These are phyloP conservation scores for Corythornis leucogaster DNA, from an alignment of 2,797 vertebrate species.

Conservation along the genomic window DNA sequence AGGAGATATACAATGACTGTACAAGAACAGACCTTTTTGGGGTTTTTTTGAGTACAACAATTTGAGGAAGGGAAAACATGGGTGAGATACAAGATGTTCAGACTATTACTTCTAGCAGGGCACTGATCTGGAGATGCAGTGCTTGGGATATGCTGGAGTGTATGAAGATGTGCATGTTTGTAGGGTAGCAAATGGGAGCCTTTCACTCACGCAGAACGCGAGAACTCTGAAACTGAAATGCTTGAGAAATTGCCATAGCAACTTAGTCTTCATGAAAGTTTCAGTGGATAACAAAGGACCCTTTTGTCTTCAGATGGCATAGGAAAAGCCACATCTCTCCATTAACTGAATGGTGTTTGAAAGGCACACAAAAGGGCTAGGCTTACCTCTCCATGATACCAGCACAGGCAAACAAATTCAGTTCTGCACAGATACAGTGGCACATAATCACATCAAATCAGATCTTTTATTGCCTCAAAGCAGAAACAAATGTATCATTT, in stretches of 20 bases:
- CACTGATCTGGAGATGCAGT: rapidly evolving
- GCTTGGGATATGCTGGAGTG: background rate
- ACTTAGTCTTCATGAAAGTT: background rate
- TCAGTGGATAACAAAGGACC: background rate
- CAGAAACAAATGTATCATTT: slow-evolving; percentile 11
- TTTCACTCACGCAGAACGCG: background rate
- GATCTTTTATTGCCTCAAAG: background rate
- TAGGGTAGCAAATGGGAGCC: background rate
- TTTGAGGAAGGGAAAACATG: background rate
- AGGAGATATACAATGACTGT: background rate
- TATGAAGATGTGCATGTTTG: background rate
- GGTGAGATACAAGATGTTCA: background rate
- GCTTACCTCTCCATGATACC: background rate
- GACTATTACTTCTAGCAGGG: background rate
- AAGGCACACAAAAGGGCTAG: background rate
- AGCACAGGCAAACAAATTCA: background rate
- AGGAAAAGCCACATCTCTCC: background rate
- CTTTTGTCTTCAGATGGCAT: background rate
- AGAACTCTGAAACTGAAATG: background rate
- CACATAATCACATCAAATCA: background rate
- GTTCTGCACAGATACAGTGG: background rate
- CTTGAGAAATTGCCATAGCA: background rate
- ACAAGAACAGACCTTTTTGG: background rate
- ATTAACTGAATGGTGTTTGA: background rate
- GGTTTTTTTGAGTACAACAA: background rate